Base-by-base conservation (phyloP, 2,113 vertebrate genomes). In the Thamnophis sirtalis region DNA sequence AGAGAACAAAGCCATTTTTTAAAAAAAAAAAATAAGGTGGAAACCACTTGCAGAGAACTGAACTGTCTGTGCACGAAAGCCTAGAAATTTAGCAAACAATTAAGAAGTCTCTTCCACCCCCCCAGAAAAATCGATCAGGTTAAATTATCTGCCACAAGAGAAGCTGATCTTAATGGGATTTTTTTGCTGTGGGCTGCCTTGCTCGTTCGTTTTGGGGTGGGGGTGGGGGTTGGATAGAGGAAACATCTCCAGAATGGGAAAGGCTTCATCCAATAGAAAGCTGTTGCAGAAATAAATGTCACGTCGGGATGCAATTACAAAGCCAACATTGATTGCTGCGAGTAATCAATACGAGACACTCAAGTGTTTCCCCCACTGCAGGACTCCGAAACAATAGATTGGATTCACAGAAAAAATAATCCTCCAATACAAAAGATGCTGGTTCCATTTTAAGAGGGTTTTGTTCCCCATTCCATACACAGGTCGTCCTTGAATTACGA, bases 81-180 rank as follows among this genome's bases (percentile, higher is more conserved):
- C 48, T 11, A 90, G 84, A 68, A 96, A 93, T 88, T 80, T 22
- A 92, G 91, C 43, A 95, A 94, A 93, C 22, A 88, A 91, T 93
- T 91, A 93, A 4, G 0, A 0, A 0, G 4, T 13, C 10, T 58
- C 38, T 24, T 50, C 5, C 5, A n/a, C 48, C 15, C 50, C 10
- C 28, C 11, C 10, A 0, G 5, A 63, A 60, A 53, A 91, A 92
- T 8, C 58, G 88, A 80, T 92, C 80, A 53, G 43, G 22, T 2
- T 93, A 90, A 95, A 92, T 94, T 89, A 8, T 91, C 91, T 94
- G 92, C 89, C 87, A 28, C 87, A 91, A 21, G 17, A 9, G 93
- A 92, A 96, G 86, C 93, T 92, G 93, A 93, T 84, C 88, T 91
- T 92, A 95, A 94, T 92, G 94, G 50, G 93, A 33, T 88, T 94